Conservation (phyloP, 2,888 invertebrate species). For the Phengaris arion region DNA sequence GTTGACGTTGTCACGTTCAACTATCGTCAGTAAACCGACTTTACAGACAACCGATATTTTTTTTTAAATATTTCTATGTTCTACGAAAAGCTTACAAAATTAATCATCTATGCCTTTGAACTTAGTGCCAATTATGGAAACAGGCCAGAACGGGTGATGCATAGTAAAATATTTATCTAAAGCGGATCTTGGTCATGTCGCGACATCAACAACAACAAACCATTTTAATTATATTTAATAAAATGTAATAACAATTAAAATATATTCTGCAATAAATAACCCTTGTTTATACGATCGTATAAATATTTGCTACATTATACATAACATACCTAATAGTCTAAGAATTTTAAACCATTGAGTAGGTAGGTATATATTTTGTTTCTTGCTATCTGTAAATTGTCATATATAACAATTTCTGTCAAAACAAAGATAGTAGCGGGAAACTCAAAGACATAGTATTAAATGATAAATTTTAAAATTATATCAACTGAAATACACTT, state of each 20-base stretch:
- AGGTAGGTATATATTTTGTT: no score
- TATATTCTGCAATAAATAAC: conserved; percentile 10
- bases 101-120: not conserved
- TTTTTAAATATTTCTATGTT: no score
- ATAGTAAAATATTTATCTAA: not conserved
- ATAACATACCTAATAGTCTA: not conserved
- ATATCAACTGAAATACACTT: no score
- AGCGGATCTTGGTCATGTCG: not conserved
- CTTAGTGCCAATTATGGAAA: not conserved
- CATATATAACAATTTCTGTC: no score
- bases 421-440: no score
- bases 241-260: conserved; percentile 14
- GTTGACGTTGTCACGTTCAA: no score
- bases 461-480: no score
- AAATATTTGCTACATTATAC: conserved; percentile 14
- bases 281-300: not conserved
- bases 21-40: no score
- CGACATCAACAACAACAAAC: conserved; percentile 1
- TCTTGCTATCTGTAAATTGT: no score
- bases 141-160: conserved; percentile 1
- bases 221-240: conserved; percentile 26
- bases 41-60: no score
- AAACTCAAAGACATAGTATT: no score
- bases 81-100: not conserved
- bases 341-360: conserved; percentile 11